Evolutionary conservation across 1,140 invertebrate species (phyloP).

Genomic region (Tetramorium alpestre): DNA sequence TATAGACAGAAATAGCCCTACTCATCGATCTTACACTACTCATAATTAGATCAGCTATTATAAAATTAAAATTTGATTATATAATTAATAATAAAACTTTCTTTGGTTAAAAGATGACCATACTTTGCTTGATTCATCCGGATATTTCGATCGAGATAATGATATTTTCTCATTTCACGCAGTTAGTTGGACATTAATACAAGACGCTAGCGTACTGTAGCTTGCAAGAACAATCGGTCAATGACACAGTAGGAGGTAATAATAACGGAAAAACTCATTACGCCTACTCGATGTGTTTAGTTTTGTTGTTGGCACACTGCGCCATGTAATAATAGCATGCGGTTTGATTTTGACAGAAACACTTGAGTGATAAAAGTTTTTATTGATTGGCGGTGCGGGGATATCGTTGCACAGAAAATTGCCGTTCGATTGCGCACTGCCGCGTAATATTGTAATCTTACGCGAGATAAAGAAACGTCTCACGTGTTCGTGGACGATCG

Average conservation of each 20-base stretch:
- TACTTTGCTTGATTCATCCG: too few species aligned
- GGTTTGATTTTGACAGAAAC: slow-evolving; percentile 67
- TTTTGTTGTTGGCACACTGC: slow-evolving; percentile 27
- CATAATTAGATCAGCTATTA: neutral
- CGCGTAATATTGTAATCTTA: slow-evolving; percentile 65
- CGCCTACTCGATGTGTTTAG: slow-evolving; percentile 33
- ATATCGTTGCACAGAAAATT: slow-evolving; percentile 63
- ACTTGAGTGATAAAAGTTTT: slow-evolving; percentile 65
- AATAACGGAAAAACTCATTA: slow-evolving; percentile 56
- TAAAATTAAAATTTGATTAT: neutral
- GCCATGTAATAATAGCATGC: slow-evolving; percentile 20
- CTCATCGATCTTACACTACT: neutral
- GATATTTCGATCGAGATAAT: neutral
- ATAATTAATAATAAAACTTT: neutral
- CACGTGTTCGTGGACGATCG: slow-evolving; percentile 61
- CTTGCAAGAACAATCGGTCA: slow-evolving; percentile 45
- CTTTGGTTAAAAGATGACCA: neutral
- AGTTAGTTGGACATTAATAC: neutral
- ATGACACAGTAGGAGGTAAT: slow-evolving; percentile 31
- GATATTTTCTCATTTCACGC: neutral
- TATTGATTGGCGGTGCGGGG: slow-evolving; percentile 6
- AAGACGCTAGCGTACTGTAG: slow-evolving; percentile 1
- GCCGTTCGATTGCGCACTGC: slow-evolving; percentile 57
- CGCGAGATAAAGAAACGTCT: slow-evolving; percentile 68
- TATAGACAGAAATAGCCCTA: too few species aligned